Conservation (phyloP, 2,797 vertebrate species). For the Corythornis leucogaster region DNA sequence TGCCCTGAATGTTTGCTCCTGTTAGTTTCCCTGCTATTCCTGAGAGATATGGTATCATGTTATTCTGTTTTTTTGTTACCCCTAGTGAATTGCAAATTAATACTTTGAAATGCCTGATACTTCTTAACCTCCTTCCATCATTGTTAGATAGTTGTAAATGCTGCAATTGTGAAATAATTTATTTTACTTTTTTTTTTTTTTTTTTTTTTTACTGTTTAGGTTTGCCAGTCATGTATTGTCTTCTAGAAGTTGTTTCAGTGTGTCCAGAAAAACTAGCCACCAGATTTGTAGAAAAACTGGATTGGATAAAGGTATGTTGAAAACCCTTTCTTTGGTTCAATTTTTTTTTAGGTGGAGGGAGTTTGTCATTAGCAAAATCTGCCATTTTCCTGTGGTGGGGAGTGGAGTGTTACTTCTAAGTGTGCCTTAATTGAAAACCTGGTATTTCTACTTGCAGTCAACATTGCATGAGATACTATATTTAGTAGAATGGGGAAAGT, state of each 20-base stretch:
- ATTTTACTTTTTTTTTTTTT: slow-evolving; percentile 16
- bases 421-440: not conserved
- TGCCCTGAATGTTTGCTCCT: not conserved
- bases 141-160: not conserved
- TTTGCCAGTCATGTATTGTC: slow-evolving; percentile 96
- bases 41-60: not conserved
- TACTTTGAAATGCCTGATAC: not conserved
- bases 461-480: not conserved
- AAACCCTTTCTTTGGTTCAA: not conserved
- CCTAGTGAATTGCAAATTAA: not conserved
- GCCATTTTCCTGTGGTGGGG: not conserved
- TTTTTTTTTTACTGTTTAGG: slow-evolving; percentile 78
- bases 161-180: not conserved
- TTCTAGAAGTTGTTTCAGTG: slow-evolving; percentile 94
- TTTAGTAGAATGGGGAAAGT: not conserved
- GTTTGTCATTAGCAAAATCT: not conserved
- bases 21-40: not conserved
- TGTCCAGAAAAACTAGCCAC: slow-evolving; percentile 91
- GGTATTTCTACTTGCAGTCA: not conserved
- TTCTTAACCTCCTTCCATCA: not conserved
- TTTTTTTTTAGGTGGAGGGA: not conserved
- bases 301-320: slow-evolving; percentile 94
- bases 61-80: not conserved
- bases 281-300: slow-evolving; percentile 91
- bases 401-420: not conserved